Conservation (phyloP, 2,797 vertebrate genomes). For the Syngnathus acus region DNA sequence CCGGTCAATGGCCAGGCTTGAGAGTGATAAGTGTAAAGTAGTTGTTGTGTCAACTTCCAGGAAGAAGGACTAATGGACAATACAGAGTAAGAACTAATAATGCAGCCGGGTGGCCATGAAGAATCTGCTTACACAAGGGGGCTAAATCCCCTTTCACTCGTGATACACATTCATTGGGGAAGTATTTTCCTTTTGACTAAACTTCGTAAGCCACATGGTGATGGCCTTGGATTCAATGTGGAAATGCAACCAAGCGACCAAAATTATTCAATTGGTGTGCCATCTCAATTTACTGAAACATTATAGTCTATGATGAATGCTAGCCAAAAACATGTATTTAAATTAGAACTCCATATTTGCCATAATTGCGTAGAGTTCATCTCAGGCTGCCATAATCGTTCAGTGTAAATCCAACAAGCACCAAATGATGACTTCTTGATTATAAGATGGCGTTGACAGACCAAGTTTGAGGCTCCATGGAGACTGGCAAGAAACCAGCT, state of each 20-base stretch:
- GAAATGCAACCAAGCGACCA: background rate
- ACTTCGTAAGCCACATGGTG: background rate
- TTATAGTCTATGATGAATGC: no score
- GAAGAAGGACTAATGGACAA: conserved; percentile 33
- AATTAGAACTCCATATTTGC: background rate
- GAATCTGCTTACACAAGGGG: conserved; percentile 1
- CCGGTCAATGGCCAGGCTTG: conserved; percentile 18
- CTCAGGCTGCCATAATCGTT: background rate
- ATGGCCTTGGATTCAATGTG: background rate
- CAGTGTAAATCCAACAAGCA: background rate
- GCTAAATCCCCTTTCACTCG: conserved; percentile 10
- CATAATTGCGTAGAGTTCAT: background rate
- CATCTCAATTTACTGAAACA: no score
- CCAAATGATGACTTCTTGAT: conserved; percentile 34
- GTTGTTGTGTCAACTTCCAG: conserved; percentile 29
- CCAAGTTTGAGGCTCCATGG: conserved; percentile 41
- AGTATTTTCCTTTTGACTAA: conserved; percentile 33
- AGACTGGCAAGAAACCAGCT: conserved; percentile 46
- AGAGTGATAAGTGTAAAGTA: conserved; percentile 17
- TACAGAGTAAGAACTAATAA: conserved; percentile 2
- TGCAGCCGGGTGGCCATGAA: background rate
- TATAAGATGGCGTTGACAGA: conserved; percentile 60
- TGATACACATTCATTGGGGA: conserved; percentile 21
- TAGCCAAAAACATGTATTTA: no score
- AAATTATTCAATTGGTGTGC: no score